These are phyloP conservation scores for Drosophila mayri DNA, from an alignment of 1,140 invertebrate species.

Conservation along the genomic window DNA sequence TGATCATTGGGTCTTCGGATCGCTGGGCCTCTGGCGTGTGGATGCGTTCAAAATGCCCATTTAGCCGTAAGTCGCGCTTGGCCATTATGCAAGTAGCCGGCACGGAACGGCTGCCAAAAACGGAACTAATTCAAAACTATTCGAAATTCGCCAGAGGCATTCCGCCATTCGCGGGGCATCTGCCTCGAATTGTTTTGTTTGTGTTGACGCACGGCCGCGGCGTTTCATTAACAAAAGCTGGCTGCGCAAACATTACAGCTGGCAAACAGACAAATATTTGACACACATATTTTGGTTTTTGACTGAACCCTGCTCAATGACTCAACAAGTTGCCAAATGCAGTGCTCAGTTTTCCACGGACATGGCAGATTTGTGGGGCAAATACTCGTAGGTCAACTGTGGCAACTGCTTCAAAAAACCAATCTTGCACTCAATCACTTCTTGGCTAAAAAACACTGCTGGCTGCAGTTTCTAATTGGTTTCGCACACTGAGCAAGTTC, in stretches of 20 bases:
- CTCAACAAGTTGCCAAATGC: constrained; percentile 53
- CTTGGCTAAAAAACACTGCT: constrained; percentile 22
- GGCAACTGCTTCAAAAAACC: background rate
- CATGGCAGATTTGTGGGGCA: constrained; percentile 10
- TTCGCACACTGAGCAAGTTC: constrained; percentile 66
- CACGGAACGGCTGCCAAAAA: constrained; percentile 46
- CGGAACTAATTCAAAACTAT: constrained; percentile 66
- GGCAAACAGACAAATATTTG: constrained; percentile 62
- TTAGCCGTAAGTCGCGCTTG: constrained; percentile 56
- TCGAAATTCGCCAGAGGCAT: constrained; percentile 20
- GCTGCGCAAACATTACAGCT: constrained; percentile 39
- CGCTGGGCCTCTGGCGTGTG: constrained; percentile 25
- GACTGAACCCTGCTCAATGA: constrained; percentile 46
- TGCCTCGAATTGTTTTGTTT: constrained; percentile 18
- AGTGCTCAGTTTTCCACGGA: constrained; percentile 32
- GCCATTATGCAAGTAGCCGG: constrained; percentile 68
- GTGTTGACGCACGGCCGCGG: constrained; percentile 12
- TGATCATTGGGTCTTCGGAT: constrained; percentile 40
- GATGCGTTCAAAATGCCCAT: constrained; percentile 51
- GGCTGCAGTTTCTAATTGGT: constrained; percentile 31
- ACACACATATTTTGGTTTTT: constrained; percentile 50
- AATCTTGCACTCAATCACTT: constrained; percentile 3
- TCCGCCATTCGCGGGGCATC: constrained; percentile 23
- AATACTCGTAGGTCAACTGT: background rate
- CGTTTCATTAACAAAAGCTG: constrained; percentile 51